phyloP scores from a whole-genome alignment of 2,113 vertebrate genomes.

The Morphnarchus princeps region DNA sequence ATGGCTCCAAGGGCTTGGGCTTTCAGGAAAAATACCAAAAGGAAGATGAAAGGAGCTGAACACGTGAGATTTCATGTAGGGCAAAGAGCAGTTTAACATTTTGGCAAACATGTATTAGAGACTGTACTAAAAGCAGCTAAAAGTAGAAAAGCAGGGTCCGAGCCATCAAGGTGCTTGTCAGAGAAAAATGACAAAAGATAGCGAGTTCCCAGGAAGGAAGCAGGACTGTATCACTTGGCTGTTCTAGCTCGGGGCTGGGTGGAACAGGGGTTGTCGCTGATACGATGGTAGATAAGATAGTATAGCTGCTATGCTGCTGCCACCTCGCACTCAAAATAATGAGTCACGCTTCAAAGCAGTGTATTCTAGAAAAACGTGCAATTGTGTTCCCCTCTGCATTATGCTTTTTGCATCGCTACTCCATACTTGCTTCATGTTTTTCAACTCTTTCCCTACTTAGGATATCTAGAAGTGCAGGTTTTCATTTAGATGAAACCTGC shows the following conservation, averaged over 20 bases:
- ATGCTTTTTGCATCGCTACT: fast-evolving
- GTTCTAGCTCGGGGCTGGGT: neutral
- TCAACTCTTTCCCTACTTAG: neutral
- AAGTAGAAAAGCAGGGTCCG: neutral
- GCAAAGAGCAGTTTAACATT: neutral
- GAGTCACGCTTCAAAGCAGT: neutral
- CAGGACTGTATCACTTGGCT: neutral
- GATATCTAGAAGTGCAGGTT: neutral
- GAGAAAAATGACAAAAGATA: neutral
- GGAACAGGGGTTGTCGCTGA: neutral
- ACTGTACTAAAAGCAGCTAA: neutral
- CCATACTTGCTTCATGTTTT: fast-evolving
- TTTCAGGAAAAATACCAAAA: neutral
- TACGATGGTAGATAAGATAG: neutral
- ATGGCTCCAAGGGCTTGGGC: neutral
- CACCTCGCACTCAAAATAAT: neutral
- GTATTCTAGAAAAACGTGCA: neutral
- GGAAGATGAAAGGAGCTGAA: neutral
- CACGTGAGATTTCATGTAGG: fast-evolving
- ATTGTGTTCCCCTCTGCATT: neutral
- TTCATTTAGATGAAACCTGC: neutral
- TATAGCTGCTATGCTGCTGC: neutral
- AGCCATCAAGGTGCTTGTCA: neutral
- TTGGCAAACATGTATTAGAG: neutral
- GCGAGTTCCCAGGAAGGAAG: constrained; percentile 22